These are phyloP conservation scores for Diabrotica balteata DNA, from an alignment of 2,888 invertebrate genomes.

Conservation along the genomic window DNA sequence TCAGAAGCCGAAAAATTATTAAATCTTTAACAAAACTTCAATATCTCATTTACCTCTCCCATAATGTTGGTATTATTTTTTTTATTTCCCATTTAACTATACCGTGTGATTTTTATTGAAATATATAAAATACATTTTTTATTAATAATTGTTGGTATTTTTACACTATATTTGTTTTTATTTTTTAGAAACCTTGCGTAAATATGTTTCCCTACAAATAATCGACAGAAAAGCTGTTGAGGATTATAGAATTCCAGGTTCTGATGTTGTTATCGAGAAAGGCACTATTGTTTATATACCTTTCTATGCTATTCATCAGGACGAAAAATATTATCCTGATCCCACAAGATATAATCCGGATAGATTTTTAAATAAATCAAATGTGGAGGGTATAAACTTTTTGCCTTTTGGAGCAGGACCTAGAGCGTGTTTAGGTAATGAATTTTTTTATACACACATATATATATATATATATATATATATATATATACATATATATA, in stretches of 20 bases:
- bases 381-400: constrained; percentile 36
- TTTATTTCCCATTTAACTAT: too few species aligned
- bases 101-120: too few species aligned
- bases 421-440: constrained; percentile 52
- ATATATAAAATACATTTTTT: too few species aligned
- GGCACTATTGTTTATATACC: constrained; percentile 49
- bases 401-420: constrained; percentile 56
- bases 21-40: too few species aligned
- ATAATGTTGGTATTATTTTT: too few species aligned
- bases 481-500: too few species aligned
- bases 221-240: constrained; percentile 38
- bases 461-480: too few species aligned
- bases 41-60: too few species aligned
- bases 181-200: constrained; percentile 51
- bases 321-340: constrained; percentile 51
- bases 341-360: constrained; percentile 46
- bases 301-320: constrained; percentile 48
- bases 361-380: constrained; percentile 39
- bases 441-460: neutral
- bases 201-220: constrained; percentile 49
- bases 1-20: too few species aligned
- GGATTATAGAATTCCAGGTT: constrained; percentile 41
- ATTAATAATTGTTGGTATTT: too few species aligned
- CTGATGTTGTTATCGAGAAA: constrained; percentile 39
- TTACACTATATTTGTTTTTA: neutral